Evolutionary conservation across 2,888 invertebrate species (phyloP).

Genomic region (Chalcis sispes): DNA sequence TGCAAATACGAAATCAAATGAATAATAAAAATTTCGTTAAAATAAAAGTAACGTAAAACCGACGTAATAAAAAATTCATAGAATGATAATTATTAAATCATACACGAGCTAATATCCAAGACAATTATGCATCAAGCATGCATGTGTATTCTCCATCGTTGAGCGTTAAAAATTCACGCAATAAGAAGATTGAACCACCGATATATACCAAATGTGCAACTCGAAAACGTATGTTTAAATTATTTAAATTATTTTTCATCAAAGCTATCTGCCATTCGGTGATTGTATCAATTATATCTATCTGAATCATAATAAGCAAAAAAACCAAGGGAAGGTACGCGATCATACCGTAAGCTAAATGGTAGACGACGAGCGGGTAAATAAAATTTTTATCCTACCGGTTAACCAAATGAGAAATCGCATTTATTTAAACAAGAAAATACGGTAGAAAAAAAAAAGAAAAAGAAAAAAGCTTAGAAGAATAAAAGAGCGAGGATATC

Average conservation of each 20-base stretch:
- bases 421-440: slow-evolving; percentile 28
- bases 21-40: too few species aligned
- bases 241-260: neutral
- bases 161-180: slow-evolving; percentile 5
- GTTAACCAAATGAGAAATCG: neutral
- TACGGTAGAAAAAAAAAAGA: too few species aligned
- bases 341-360: too few species aligned
- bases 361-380: too few species aligned
- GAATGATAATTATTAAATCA: neutral
- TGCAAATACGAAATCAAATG: neutral
- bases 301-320: too few species aligned
- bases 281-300: slow-evolving; percentile 25
- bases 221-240: slow-evolving; percentile 1
- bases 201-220: slow-evolving; percentile 10
- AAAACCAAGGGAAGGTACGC: too few species aligned
- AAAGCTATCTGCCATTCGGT: slow-evolving; percentile 2
- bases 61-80: neutral
- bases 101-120: neutral
- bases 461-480: too few species aligned
- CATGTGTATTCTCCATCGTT: neutral
- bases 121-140: neutral
- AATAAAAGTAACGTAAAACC: neutral
- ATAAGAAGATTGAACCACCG: neutral
- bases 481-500: slow-evolving; percentile 3
- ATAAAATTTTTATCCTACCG: too few species aligned